These are phyloP conservation scores for Leptopilina drosophilae DNA, from an alignment of 2,888 invertebrate species.

Conservation along the genomic window DNA sequence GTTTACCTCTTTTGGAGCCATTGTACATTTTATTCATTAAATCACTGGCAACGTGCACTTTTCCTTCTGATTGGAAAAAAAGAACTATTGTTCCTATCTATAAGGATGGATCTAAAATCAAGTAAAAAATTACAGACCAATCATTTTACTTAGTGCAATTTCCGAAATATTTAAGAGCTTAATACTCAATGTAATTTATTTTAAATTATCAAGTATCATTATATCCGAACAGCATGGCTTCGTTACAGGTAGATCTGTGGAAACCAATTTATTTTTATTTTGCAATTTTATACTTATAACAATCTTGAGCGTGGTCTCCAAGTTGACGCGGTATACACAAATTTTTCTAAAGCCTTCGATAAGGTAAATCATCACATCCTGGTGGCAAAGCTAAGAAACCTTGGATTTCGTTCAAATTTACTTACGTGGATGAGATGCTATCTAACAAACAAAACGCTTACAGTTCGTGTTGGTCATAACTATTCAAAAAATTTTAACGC, in stretches of 20 bases:
- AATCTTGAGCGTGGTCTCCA: too few relatives aligned
- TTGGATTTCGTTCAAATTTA: background rate
- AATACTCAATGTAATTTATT: background rate
- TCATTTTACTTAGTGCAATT: background rate
- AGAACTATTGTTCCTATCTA: too few relatives aligned
- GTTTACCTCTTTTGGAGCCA: background rate
- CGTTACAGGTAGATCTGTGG: background rate
- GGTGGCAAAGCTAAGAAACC: background rate
- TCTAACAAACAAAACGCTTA: background rate
- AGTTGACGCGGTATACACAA: too few relatives aligned
- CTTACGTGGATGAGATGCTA: background rate
- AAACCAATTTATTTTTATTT: background rate
- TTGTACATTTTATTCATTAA: background rate
- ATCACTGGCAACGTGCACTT: background rate
- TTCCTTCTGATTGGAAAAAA: too few relatives aligned
- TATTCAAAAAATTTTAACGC: background rate
- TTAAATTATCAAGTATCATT: background rate
- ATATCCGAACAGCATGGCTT: background rate
- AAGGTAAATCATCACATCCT: background rate
- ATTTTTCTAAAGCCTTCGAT: too few relatives aligned
- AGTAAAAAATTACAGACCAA: background rate
- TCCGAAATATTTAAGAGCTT: background rate
- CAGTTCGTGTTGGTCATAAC: background rate
- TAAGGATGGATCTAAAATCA: background rate
- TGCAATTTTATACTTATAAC: background rate